Evolutionary conservation across 1,140 invertebrate species (phyloP), one percentile per base, ranked within the genome.

Genomic region (Prorops nasuta): DNA sequence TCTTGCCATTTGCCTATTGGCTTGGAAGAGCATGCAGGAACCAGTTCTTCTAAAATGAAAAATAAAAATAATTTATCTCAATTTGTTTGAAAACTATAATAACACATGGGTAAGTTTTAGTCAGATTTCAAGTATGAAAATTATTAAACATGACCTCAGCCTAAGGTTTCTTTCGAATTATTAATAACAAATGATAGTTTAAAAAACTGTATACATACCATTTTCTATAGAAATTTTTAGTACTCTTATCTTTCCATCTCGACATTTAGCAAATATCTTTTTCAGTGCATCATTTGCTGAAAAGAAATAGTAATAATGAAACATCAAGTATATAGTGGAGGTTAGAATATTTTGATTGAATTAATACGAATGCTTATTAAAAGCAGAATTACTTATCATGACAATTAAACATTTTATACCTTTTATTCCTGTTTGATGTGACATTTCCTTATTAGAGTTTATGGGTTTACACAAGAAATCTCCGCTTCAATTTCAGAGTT

Each of bases 181-280:
- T 28, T 24, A 36, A 43, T 28, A 40, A 51, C 36, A 42, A 44
- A 44, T 43, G 24, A 44, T 20, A 49, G 42, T 44, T 50, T 43
- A 36, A 10, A 36, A n/a, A n/a, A n/a, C n/a, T n/a, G 41, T 22
- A 32, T 34, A 60, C 75, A 81, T 79, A 92, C 91, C 91, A 79
- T 92, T 88, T 78, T 90, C 85, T 54, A 95, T 94, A 12, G 86
- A 86, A 51, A 94, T 81, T 82, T 92, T 93, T 43, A 94, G 72
- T 15, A 89, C 76, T 51, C 92, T 80, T 44, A 90, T 82, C 74
- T 88, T 89, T 19, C 89, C 89, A 74, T 89, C 87, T 53, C 86
- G 83, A 52, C 88, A 91, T 77, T 90, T 90, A 1, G 85, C 84
- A 56, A 94, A 92, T 67, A 90, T 86, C 67, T 87, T 89, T 58